phyloP scores from a whole-genome alignment of 2,797 vertebrate species.

The Manis javanica region DNA sequence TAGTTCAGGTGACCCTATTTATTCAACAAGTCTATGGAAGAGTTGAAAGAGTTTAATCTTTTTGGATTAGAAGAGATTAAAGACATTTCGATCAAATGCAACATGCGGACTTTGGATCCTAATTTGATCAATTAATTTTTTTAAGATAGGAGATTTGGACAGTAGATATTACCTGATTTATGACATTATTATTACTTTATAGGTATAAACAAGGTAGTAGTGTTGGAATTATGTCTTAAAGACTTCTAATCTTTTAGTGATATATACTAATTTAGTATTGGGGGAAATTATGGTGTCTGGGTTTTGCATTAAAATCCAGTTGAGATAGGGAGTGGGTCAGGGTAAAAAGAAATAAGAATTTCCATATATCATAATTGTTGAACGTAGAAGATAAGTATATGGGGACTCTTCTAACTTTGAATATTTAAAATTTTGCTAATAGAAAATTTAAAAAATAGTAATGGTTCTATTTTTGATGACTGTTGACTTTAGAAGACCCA shows the following conservation, averaged over 20 bases:
- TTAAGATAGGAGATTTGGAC: not conserved
- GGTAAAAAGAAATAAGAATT: not conserved
- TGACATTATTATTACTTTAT: not conserved
- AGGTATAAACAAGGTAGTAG: not conserved
- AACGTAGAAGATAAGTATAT: not conserved
- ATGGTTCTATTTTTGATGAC: not conserved
- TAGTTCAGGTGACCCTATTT: not conserved
- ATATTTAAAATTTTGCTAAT: constrained; percentile 11
- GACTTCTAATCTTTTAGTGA: constrained; percentile 4
- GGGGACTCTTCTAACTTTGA: not conserved
- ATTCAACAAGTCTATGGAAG: not conserved
- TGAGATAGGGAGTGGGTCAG: not conserved
- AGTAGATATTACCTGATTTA: not conserved
- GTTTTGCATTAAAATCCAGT: not conserved
- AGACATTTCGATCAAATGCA: not conserved
- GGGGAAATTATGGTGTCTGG: not conserved
- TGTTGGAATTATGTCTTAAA: not conserved
- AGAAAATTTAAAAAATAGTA: not conserved
- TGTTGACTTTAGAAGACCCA: constrained; percentile 37
- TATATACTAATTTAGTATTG: not conserved
- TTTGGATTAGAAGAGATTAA: constrained; percentile 18
- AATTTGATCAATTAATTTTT: not conserved
- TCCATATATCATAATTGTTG: not conserved
- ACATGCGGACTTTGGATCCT: not conserved
- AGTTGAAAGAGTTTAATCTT: not conserved